These are phyloP conservation scores for Synanthedon formicaeformis DNA, from an alignment of 2,888 invertebrate species.

Conservation along the genomic window DNA sequence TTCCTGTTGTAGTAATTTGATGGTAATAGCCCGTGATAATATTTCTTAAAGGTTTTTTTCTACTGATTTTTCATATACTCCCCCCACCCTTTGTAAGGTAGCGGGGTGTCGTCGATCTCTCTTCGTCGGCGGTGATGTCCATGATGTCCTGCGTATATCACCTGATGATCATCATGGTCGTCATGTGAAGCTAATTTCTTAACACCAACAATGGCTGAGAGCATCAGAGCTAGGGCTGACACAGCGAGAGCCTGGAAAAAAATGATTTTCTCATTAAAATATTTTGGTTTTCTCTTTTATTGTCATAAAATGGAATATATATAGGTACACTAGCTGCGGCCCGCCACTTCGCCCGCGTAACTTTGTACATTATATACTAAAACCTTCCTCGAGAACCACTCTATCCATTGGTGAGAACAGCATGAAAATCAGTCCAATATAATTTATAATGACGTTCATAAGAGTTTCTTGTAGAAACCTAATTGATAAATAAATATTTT, in stretches of 20 bases:
- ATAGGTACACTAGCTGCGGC: too few relatives aligned
- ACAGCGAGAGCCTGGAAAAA: constrained; percentile 70
- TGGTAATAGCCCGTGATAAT: background rate
- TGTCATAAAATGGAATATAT: too few relatives aligned
- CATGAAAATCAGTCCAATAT: too few relatives aligned
- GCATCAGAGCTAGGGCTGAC: constrained; percentile 79
- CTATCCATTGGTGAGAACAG: too few relatives aligned
- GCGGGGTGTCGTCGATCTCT: constrained; percentile 32
- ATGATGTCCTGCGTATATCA: constrained; percentile 72
- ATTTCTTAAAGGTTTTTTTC: background rate
- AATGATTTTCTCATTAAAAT: background rate
- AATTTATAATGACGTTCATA: too few relatives aligned
- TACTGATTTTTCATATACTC: constrained; percentile 19
- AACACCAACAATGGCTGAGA: constrained; percentile 80
- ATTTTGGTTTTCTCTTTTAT: background rate
- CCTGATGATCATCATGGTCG: constrained; percentile 70
- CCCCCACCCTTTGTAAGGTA: constrained; percentile 67
- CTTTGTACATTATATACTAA: too few relatives aligned
- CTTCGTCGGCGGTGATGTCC: constrained; percentile 71
- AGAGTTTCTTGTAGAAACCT: too few relatives aligned
- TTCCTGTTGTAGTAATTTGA: too few relatives aligned
- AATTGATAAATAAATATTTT: too few relatives aligned
- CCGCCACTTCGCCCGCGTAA: too few relatives aligned
- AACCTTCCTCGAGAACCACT: too few relatives aligned
- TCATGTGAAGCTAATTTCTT: constrained; percentile 77